These are phyloP conservation scores for Pelagia noctiluca DNA, from an alignment of 30 jellyfish, hydroid and myxozoan genomes.

Conservation along the genomic window DNA sequence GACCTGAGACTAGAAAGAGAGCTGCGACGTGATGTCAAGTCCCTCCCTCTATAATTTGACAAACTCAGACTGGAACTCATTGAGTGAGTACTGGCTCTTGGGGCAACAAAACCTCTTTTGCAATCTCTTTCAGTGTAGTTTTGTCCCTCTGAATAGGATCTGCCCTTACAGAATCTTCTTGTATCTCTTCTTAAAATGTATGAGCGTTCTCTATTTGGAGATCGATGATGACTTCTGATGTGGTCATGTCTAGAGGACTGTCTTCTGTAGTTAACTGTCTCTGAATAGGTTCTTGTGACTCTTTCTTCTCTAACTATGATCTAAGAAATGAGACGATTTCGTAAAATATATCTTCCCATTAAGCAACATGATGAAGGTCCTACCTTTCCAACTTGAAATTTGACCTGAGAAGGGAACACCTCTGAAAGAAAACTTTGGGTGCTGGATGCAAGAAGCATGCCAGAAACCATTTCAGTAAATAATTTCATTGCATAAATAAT, in stretches of 20 bases:
- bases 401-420: no score
- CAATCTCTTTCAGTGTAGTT: not conserved
- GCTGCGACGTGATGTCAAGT: not conserved
- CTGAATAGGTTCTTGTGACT: conserved; percentile 62
- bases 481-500: no score
- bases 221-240: not conserved
- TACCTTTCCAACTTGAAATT: no score
- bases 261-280: conserved; percentile 4
- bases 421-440: no score
- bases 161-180: not conserved
- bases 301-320: conserved; percentile 27
- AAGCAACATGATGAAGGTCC: no score
- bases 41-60: no score
- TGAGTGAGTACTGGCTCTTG: no score
- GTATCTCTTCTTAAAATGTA: not conserved
- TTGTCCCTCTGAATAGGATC: not conserved
- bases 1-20: conserved; percentile 3
- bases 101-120: not conserved
- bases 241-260: not conserved
- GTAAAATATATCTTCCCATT: no score
- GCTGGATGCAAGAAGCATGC: no score
- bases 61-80: no score
- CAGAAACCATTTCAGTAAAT: no score
- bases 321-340: no score
- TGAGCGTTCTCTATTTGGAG: not conserved